A percentile compares a stretch with the other conserved stretches of the same genome.
Evolutionary conservation across 1,140 invertebrate genomes (phyloP).

Genomic region (Drosophila auraria): DNA sequence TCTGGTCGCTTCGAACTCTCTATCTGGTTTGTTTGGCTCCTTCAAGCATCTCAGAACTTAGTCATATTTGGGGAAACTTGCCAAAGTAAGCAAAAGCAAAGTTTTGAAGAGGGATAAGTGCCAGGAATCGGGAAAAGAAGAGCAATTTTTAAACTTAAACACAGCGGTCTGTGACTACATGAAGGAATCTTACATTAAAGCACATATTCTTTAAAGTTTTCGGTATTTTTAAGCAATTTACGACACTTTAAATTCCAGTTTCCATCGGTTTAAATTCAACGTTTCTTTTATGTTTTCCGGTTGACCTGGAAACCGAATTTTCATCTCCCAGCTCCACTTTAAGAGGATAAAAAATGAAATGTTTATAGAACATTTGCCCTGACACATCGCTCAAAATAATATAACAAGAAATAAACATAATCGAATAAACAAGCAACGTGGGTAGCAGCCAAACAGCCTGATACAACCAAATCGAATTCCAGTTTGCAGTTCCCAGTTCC

Average conservation of each 20-base stretch:
- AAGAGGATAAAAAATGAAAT: slow-evolving; percentile 33
- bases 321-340: background rate
- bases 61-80: slow-evolving; percentile 40
- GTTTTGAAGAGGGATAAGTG: slow-evolving; percentile 27
- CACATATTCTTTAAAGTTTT: too few relatives aligned
- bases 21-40: background rate
- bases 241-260: too few relatives aligned
- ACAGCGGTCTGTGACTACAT: background rate
- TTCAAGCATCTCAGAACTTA: slow-evolving; percentile 33
- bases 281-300: slow-evolving; percentile 7
- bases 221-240: too few relatives aligned
- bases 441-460: slow-evolving; percentile 20
- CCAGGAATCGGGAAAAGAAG: background rate
- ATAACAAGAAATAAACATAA: slow-evolving; percentile 76
- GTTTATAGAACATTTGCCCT: slow-evolving; percentile 49
- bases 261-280: background rate
- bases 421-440: slow-evolving; percentile 74
- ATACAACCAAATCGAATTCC: slow-evolving; percentile 72
- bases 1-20: background rate
- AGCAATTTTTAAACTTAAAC: background rate
- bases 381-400: slow-evolving; percentile 51
- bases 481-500: slow-evolving; percentile 8
- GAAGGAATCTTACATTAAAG: slow-evolving; percentile 4
- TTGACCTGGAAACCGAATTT: slow-evolving; percentile 35
- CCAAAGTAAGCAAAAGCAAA: slow-evolving; percentile 28